Conservation (phyloP, 2,888 invertebrate genomes). For the Zelleria hepariella region DNA sequence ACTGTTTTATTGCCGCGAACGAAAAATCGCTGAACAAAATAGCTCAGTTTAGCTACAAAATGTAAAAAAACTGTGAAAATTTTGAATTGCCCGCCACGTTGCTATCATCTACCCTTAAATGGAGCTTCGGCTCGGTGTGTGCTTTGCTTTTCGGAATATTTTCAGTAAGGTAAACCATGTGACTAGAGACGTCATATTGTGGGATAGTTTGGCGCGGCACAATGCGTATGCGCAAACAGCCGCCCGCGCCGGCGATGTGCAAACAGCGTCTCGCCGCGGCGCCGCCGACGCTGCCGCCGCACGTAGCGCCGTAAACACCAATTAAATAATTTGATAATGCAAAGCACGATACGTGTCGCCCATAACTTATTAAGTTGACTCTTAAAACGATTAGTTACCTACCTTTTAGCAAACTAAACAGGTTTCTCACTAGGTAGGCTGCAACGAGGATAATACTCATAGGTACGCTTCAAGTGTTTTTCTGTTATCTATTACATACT, state of each 20-base stretch:
- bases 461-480: neutral
- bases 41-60: no score
- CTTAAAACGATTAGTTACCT: neutral
- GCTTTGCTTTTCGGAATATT: neutral
- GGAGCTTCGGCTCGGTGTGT: neutral
- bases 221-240: conserved; percentile 56
- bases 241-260: conserved; percentile 36
- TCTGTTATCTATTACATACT: neutral
- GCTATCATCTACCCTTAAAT: no score
- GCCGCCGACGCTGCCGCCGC: conserved; percentile 23
- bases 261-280: conserved; percentile 38
- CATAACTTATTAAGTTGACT: neutral
- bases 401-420: neutral
- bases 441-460: neutral
- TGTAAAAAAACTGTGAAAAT: no score
- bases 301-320: neutral
- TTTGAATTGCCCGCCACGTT: no score
- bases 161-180: neutral
- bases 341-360: neutral
- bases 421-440: neutral
- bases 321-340: conserved; percentile 6
- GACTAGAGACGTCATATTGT: neutral
- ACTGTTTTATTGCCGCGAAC: no score
- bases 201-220: conserved; percentile 21
- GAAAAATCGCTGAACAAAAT: no score